phyloP scores from a whole-genome alignment of 2,113 vertebrate species.

The Prolemur simus region DNA sequence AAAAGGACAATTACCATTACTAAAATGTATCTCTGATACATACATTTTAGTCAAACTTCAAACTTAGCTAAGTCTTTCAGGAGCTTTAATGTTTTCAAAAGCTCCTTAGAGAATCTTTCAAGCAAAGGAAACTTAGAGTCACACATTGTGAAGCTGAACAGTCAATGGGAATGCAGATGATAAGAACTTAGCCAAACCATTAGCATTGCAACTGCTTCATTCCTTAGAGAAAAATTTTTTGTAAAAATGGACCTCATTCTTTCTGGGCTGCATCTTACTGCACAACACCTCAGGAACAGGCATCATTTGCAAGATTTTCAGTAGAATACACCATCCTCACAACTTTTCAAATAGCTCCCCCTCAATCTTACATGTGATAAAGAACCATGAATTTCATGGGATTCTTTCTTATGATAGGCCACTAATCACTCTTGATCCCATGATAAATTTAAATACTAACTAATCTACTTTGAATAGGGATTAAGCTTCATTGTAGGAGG shows the following conservation, averaged over 20 bases:
- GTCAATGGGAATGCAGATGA: conserved; percentile 65
- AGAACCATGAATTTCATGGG: conserved; percentile 66
- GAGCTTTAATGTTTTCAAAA: conserved; percentile 62
- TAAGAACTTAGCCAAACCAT: conserved; percentile 73
- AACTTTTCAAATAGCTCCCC: conserved; percentile 44
- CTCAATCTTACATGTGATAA: conserved; percentile 56
- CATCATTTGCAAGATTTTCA: conserved; percentile 49
- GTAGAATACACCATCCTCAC: neutral
- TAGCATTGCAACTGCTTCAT: conserved; percentile 82
- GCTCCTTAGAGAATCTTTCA: conserved; percentile 78
- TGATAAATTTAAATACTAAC: conserved; percentile 87
- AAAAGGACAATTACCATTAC: conserved; percentile 25
- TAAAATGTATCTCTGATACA: conserved; percentile 27
- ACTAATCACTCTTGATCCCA: conserved; percentile 82
- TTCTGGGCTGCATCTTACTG: conserved; percentile 27
- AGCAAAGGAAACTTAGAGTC: conserved; percentile 71
- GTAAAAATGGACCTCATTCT: conserved; percentile 27
- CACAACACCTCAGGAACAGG: conserved; percentile 37
- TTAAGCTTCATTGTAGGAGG: conserved; percentile 78
- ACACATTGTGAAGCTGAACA: conserved; percentile 59
- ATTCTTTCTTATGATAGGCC: conserved; percentile 73
- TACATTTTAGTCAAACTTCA: conserved; percentile 48
- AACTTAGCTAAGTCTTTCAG: conserved; percentile 46
- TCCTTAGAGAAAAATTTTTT: conserved; percentile 15
- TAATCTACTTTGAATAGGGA: conserved; percentile 87